A percentile compares a stretch with the other conserved stretches of the same genome.
These are phyloP conservation scores for Limanda limanda DNA, from an alignment of 2,113 vertebrate genomes.

Conservation along the genomic window DNA sequence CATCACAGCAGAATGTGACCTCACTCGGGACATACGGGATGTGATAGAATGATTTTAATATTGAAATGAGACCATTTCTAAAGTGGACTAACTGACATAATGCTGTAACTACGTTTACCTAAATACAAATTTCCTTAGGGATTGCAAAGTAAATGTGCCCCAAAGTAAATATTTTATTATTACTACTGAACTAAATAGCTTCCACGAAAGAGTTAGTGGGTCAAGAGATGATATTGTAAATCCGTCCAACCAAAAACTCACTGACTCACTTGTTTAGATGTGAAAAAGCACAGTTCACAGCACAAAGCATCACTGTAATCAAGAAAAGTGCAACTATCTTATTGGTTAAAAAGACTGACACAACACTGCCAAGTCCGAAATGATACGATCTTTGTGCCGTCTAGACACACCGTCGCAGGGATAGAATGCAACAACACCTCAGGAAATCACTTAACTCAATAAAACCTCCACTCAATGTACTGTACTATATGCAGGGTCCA, in stretches of 20 bases:
- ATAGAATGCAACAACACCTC: neutral
- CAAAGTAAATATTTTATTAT: neutral
- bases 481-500: neutral
- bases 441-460: neutral
- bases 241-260: neutral
- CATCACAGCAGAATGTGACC: conserved; percentile 9
- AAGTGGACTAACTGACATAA: neutral
- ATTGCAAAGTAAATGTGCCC: neutral
- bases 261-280: neutral
- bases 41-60: neutral
- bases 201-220: neutral
- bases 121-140: no score
- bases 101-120: neutral
- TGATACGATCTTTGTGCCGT: neutral
- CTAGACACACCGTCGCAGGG: neutral
- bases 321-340: neutral
- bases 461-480: neutral
- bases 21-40: neutral
- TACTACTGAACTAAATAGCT: conserved; percentile 11
- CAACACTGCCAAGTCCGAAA: neutral
- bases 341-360: neutral
- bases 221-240: neutral
- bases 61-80: neutral
- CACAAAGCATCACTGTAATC: neutral
- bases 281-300: neutral